Evolutionary conservation across 2,888 invertebrate genomes (phyloP), one percentile per base, ranked within the genome.

Genomic region (Fissipunctia ypsillon): DNA sequence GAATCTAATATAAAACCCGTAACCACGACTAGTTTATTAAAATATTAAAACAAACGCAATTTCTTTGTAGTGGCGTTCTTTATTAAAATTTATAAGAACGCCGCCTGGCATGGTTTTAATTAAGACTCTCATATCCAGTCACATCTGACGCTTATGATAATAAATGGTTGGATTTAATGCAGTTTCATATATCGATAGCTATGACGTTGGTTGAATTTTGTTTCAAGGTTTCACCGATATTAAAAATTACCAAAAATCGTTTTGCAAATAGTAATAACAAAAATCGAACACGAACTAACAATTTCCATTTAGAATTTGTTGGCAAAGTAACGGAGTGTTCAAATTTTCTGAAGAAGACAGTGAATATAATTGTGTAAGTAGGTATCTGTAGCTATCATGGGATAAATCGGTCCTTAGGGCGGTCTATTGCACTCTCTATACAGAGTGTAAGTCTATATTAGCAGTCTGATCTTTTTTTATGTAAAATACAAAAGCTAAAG

Each of bases 111-210:
- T 74, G 81, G 78, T 78, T 87, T 90, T 90, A 90, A 90, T 90
- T 90, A 90, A 90, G 78, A 69, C 73, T 84, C 85, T 88, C 85
- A 89, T 87, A 89, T 85, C 86, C 80, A 89, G 86, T 85, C 87
- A 84, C 85, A 90, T 88, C 88, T 87, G 89, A 85, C 83, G 87
- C 81, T 61, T 61, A 48, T 28, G 65, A 74, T 81, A 73, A 88
- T 79, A 80, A 85, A 88, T 83, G 77, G 73, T 66, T 64, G 25
- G 77, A 60, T 69, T 82, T 84, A 76, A 75, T 75, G 68, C 69
- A 76, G 64, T 60, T 65, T 68, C 2, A 19, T 69, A 68, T 65
- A 75, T 76, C 45, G 69, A 76, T 73, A 66, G 52, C 14, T 28
- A 19, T n/a, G 48, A 22, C 5, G 14, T 22, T n/a, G n/a, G n/a